Base-by-base conservation (phyloP, 2,888 invertebrate genomes). In the Phalera bucephala region DNA sequence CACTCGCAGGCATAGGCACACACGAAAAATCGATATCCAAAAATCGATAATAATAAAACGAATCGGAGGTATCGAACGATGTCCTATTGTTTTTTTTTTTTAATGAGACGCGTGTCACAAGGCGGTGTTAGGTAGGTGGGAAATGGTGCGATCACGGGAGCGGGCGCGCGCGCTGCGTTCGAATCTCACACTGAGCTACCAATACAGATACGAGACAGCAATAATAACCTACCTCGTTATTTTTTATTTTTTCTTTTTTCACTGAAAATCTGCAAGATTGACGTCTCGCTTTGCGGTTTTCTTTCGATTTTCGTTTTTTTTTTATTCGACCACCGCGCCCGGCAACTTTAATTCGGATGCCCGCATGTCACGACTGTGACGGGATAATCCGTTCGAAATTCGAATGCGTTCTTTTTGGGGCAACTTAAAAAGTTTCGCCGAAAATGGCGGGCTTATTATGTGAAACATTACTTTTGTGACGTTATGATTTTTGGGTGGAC, bases 81-180 rank as follows among this genome's bases (percentile, higher is more conserved):
- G 45, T 44, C 29, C 33, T 30, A 53, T 36, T 34, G 40, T 35
- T 49, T 44, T 52, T 56, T 48, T 52, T 52, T 15, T 3, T 17
- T 17, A 17, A 39, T 43, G 37, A 46, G 29, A 28, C 45, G 47
- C 53, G 57, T 48, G 53, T 60, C 38, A 61, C 52, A 48, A 40
- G 27, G 43, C 48, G 49, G 55, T 52, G 57, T 54, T 52, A 10
- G 46, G 59, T 55, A 57, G 43, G 63, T 57, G 64, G 67, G 63
- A 67, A 71, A 67, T 69, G 64, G 66, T 52, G 60, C 60, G 55
- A 56, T 61, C 47, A 53, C 61, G 66, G 68, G 75, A 71, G 72
- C 86, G 80, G 71, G 82, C 82, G 82, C 76, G 69, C 85, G 61
- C 78, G 64, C 59, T 71, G 85, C 84, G 80, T 68, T 63, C 85